These are phyloP conservation scores for Drosophila buzzatii DNA, from an alignment of 2,888 invertebrate genomes.

Conservation along the genomic window DNA sequence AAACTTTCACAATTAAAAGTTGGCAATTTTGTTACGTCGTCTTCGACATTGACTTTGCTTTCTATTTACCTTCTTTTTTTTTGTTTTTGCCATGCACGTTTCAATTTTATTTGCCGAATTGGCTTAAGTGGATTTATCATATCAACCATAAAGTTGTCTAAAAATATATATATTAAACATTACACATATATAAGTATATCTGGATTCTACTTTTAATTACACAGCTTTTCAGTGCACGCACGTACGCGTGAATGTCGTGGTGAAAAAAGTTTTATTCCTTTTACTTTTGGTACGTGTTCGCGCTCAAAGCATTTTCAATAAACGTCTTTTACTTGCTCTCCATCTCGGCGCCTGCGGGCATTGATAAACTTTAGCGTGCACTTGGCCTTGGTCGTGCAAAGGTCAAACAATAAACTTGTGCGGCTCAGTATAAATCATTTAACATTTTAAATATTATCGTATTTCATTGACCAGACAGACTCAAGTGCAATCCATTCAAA, in stretches of 20 bases:
- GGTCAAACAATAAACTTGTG: constrained; percentile 36
- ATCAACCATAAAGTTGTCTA: constrained; percentile 47
- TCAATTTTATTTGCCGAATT: constrained; percentile 66
- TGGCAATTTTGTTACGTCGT: constrained; percentile 57
- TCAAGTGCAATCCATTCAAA: constrained; percentile 9
- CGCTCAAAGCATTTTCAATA: constrained; percentile 75
- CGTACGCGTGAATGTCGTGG: constrained; percentile 55
- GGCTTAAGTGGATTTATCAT: constrained; percentile 79
- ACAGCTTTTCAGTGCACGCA: constrained; percentile 66
- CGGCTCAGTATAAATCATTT: constrained; percentile 1
- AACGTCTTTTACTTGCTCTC: constrained; percentile 39
- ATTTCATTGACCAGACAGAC: constrained; percentile 41
- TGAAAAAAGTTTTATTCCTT: constrained; percentile 60
- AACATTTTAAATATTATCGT: constrained; percentile 52
- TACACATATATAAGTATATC: constrained; percentile 7
- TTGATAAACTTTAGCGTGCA: constrained; percentile 71
- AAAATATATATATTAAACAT: constrained; percentile 36
- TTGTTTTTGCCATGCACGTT: constrained; percentile 48
- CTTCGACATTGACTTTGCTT: constrained; percentile 16
- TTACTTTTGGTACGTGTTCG: constrained; percentile 67
- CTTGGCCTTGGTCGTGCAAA: constrained; percentile 68
- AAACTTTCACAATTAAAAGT: constrained; percentile 80
- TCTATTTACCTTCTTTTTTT: neutral
- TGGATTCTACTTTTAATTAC: constrained; percentile 70
- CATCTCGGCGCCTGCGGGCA: constrained; percentile 44